Evolutionary conservation across 2,797 vertebrate species (phyloP).

Genomic region (Catostomus latipinnis): DNA sequence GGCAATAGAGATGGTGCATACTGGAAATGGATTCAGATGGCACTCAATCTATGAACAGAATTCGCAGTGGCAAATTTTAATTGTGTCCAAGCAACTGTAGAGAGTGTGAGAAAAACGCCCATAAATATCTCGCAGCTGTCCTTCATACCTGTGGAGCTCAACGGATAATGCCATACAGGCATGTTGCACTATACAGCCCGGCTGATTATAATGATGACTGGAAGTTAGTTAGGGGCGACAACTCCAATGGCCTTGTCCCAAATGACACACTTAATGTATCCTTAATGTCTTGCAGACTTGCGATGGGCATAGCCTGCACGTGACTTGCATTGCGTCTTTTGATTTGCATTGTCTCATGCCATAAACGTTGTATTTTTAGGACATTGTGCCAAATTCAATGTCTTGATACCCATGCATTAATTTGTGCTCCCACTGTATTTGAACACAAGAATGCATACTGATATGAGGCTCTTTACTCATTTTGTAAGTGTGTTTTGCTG

Average conservation of each 20-base stretch:
- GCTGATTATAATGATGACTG: slow-evolving; percentile 18
- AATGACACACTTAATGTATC: no score
- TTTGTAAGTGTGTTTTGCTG: no score
- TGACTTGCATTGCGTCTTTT: no score
- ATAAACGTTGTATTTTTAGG: no score
- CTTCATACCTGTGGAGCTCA: neutral
- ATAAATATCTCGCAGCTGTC: slow-evolving; percentile 26
- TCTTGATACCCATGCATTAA: no score
- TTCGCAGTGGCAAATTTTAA: slow-evolving; percentile 18
- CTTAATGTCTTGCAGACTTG: no score
- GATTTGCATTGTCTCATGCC: no score
- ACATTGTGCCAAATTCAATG: no score
- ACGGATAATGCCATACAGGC: neutral
- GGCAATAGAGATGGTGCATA: slow-evolving; percentile 22
- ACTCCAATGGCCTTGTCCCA: neutral
- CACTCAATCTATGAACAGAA: neutral
- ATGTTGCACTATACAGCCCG: slow-evolving; percentile 17
- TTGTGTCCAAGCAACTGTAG: slow-evolving; percentile 43
- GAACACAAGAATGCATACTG: no score
- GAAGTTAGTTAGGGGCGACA: slow-evolving; percentile 9
- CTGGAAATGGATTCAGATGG: slow-evolving; percentile 20
- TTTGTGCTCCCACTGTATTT: no score
- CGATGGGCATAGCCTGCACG: no score
- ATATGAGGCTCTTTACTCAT: no score
- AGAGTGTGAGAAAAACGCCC: slow-evolving; percentile 35